Evolutionary conservation across 2,888 invertebrate genomes (phyloP), one percentile per base, ranked within the genome.

Genomic region (Odontomyia ornata): DNA sequence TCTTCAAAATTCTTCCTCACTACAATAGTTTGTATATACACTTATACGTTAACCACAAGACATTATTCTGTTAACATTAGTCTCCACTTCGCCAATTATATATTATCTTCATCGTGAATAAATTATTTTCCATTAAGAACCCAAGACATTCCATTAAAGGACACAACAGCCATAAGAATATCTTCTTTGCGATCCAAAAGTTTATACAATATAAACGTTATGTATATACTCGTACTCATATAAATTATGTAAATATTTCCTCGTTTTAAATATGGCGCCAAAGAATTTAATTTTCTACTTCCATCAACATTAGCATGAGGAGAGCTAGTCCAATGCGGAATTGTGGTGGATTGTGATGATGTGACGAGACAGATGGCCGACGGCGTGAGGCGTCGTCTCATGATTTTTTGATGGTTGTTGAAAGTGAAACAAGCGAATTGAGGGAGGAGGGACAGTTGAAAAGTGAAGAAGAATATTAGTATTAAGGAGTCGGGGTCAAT

Each of bases 241-340:
- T 36, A 36, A 3, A 9, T 36, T 52, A 15, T 27, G 62, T 28
- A 62, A 62, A 62, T 62, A 15, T 62, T 62, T 62, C 23, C 28
- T 25, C 27, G 28, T 25, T 36, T 62, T 62, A 28, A 62, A 25
- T 62, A 27, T 62, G 62, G 62, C 62, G 62, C 62, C 62, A 62
- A 18, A 62, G 62, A 62, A 62, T 62, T 62, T 27, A 62, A 62
- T 62, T 62, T 62, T 62, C 52, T n/a, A 52, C n/a, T 52, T 52
- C 52, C 52, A 52, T 15, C 52, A 18, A 36, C 36, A 13, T 52
- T 52, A 4, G 15, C 52, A 36, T 9, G 13, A 43, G 43, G 43
- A 43, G 7, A 52, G 52, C 36, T 36, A 5, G 36, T 9, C 36
- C 3, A 36, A 36, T n/a, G n/a, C 36, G 3, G 36, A 36, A 36